Base-by-base conservation (phyloP, 2,888 invertebrate species). In the Amblyjoppa proteus region DNA sequence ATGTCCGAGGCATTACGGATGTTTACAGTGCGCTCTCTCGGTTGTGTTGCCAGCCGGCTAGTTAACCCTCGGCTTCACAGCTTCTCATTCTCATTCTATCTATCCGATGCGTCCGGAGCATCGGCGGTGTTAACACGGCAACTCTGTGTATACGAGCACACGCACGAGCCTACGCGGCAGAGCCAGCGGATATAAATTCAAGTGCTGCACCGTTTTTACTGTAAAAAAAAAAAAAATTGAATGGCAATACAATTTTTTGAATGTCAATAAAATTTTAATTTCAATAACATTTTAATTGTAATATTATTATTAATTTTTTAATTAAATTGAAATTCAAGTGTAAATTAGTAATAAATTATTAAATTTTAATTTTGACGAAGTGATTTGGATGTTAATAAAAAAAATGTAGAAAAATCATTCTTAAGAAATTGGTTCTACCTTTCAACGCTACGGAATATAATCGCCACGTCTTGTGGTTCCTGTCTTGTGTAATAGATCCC, bases 21-120 rank as follows among this genome's bases (percentile, higher is more conserved):
- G 79, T 80, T 84, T 70, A 70, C 80, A 75, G 58, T 79, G 70
- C 80, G 64, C 80, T 80, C 80, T 80, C 75, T 20, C 61, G 56
- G 49, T 34, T 38, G 28, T 66, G 31, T 66, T 64, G 34, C 38
- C 51, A 38, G 41, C 34, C 64, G 34, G 66, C 76, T 64, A 66
- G 66, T 49, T 76, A 51, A 66, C 64, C 66, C 76, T 31, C 76
- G 31, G 75, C 34, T 31, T 75, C 74, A 13, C 74, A 69, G 51
- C 51, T 69, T 53, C 31, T 41, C 34, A 20, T 20, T 20, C 61
- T 20, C 64, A 16, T 13, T 61, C 31, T 41, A 25, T 64, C 38
- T 74, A 4, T 58, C 49, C 51, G 49, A 16, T 61, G 71, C 76
- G 70, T 28, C 41, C 58, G 73, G 66, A 61, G 45, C 41, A 78